These are phyloP conservation scores for Xestia rhomboidea DNA, from an alignment of 2,888 invertebrate genomes.

Conservation along the genomic window DNA sequence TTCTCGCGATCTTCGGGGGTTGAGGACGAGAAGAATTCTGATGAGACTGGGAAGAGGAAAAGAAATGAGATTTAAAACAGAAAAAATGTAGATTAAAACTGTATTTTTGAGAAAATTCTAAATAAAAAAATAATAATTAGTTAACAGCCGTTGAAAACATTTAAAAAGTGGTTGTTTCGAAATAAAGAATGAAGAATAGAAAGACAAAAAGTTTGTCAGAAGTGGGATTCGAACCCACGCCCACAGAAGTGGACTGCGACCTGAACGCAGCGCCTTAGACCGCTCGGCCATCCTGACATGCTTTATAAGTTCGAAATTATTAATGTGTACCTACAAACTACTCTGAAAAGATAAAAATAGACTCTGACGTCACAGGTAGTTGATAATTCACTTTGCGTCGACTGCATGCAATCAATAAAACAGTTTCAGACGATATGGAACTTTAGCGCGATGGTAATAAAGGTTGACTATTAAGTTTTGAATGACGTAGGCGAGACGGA, in stretches of 20 bases:
- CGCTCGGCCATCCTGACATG: conserved; percentile 87
- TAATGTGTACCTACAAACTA: not conserved
- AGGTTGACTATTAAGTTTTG: conserved; percentile 1
- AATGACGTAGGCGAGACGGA: conserved; percentile 22
- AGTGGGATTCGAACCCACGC: conserved; percentile 89
- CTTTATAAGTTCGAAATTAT: conserved; percentile 54
- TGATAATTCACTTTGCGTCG: conserved; percentile 59
- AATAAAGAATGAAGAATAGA: not conserved
- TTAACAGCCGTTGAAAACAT: not conserved
- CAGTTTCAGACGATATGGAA: conserved; percentile 21
- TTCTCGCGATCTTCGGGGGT: conserved; percentile 74
- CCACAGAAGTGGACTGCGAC: conserved; percentile 89
- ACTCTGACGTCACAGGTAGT: conserved; percentile 68
- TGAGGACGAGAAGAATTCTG: conserved; percentile 75
- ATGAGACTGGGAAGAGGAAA: conserved; percentile 72
- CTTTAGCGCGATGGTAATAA: fast-evolving
- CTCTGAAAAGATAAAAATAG: conserved; percentile 57
- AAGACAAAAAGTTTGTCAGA: conserved; percentile 80
- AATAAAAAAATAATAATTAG: not conserved
- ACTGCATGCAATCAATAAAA: conserved; percentile 34
- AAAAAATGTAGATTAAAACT: too few species aligned
- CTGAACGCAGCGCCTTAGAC: conserved; percentile 89
- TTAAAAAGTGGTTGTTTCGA: not conserved
- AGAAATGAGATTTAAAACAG: not conserved
- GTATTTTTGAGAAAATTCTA: not conserved